Evolutionary conservation across 2,797 vertebrate genomes (phyloP).

Genomic region (Aselliscus stoliczkanus): DNA sequence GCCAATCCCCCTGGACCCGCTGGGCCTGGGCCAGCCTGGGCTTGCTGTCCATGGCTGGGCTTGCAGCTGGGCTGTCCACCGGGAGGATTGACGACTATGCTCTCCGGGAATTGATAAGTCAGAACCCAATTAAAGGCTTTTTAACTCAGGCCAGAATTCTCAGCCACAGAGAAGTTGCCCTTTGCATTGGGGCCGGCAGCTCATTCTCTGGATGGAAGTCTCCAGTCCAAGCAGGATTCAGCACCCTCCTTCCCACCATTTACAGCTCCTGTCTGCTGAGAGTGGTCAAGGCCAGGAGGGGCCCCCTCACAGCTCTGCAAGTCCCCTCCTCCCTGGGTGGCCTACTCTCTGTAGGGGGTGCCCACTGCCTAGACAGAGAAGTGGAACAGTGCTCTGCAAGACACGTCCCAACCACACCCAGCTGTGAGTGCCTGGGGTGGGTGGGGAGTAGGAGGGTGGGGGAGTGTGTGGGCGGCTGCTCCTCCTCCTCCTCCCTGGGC

Average conservation of each 20-base stretch:
- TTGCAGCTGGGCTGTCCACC: slow-evolving; percentile 63
- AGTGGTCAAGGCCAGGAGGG: not conserved
- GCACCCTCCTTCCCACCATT: not conserved
- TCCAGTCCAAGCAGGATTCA: not conserved
- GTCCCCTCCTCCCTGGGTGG: not conserved
- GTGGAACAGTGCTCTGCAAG: not conserved
- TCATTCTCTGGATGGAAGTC: not conserved
- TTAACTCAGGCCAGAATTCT: not conserved
- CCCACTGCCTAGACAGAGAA: not conserved
- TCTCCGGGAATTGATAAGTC: slow-evolving; percentile 55
- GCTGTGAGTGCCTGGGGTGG: too few relatives aligned
- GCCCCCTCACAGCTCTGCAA: not conserved
- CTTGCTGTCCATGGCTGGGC: slow-evolving; percentile 60
- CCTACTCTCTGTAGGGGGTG: not conserved
- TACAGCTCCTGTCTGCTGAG: not conserved
- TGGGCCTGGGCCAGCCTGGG: slow-evolving; percentile 44
- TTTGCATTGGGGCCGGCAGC: not conserved
- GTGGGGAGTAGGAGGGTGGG: not conserved
- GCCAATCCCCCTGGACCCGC: not conserved
- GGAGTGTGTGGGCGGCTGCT: too few relatives aligned
- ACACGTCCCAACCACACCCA: not conserved
- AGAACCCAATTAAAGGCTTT: slow-evolving; percentile 69
- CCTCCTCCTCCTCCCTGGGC: not conserved
- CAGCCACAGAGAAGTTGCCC: not conserved
- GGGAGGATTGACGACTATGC: slow-evolving; percentile 68